Evolutionary conservation across 1,140 invertebrate species (phyloP).

Genomic region (Megathymus violae): DNA sequence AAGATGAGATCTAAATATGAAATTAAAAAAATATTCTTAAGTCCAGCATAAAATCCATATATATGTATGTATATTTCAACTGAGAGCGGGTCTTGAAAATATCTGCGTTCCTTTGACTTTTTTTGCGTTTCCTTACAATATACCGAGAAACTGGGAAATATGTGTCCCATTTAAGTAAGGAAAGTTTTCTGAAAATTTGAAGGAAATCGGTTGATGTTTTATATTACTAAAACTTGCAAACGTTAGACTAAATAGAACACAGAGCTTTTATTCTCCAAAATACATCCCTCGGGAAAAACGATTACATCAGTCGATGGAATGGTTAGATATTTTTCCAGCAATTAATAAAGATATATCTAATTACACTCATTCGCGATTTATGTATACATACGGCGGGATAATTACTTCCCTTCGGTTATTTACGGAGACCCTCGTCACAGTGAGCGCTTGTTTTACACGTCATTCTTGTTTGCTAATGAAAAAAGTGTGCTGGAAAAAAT

Average conservation of each 20-base stretch:
- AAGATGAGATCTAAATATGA: no score
- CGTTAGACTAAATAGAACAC: neutral
- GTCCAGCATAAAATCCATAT: no score
- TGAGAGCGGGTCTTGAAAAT: no score
- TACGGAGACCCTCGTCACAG: slow-evolving; percentile 72
- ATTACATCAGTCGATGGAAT: slow-evolving; percentile 8
- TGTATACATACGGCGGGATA: slow-evolving; percentile 54
- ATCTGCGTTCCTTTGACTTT: no score
- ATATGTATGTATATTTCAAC: no score
- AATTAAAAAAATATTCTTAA: no score
- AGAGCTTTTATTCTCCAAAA: neutral
- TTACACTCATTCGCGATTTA: slow-evolving; percentile 37
- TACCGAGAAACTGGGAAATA: no score
- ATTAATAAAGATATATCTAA: slow-evolving; percentile 39
- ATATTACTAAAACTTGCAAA: no score
- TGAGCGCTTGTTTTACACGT: slow-evolving; percentile 72
- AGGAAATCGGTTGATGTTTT: no score
- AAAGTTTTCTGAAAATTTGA: no score
- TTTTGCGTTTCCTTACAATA: no score
- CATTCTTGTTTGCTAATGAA: slow-evolving; percentile 76
- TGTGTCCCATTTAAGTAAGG: no score
- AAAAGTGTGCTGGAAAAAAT: slow-evolving; percentile 69
- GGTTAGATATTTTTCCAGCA: slow-evolving; percentile 27
- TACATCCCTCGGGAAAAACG: neutral
- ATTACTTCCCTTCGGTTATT: slow-evolving; percentile 73